These are phyloP conservation scores for Smittia aterrima DNA, from an alignment of 2,888 invertebrate genomes.

Conservation along the genomic window DNA sequence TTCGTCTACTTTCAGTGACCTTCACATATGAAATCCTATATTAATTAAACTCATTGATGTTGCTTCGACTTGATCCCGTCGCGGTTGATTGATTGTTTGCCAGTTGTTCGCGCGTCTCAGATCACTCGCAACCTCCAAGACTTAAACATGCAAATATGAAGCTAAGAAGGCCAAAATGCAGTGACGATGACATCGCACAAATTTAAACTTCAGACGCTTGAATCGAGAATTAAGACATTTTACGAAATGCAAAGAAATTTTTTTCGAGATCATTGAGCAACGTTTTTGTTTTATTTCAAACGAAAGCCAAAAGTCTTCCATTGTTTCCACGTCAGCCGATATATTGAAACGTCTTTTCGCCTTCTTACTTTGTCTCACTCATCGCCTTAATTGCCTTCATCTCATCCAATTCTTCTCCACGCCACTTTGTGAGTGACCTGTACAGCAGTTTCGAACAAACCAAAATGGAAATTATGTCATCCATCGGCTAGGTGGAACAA, in stretches of 20 bases:
- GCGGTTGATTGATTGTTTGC: constrained; percentile 36
- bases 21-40: constrained; percentile 27
- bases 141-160: not conserved
- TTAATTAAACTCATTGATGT: constrained; percentile 14
- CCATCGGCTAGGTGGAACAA: not conserved
- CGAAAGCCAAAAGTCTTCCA: not conserved
- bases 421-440: constrained; percentile 29
- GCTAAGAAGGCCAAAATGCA: not conserved
- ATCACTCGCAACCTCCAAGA: not conserved
- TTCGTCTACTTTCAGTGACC: constrained; percentile 10
- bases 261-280: constrained; percentile 12
- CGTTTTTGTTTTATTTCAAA: not conserved
- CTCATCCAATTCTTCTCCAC: not conserved
- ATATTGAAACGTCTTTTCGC: not conserved
- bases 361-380: not conserved
- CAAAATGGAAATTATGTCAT: constrained; percentile 37
- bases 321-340: not conserved
- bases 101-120: constrained; percentile 1
- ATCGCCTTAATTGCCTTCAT: constrained; percentile 2
- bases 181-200: not conserved
- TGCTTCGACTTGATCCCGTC: not conserved
- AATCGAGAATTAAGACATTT: not conserved
- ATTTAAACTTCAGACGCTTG: not conserved
- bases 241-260: not conserved
- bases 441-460: not conserved